These are phyloP conservation scores for Cricetomys ansorgei DNA, from an alignment of 2,113 vertebrate species.

Conservation along the genomic window DNA sequence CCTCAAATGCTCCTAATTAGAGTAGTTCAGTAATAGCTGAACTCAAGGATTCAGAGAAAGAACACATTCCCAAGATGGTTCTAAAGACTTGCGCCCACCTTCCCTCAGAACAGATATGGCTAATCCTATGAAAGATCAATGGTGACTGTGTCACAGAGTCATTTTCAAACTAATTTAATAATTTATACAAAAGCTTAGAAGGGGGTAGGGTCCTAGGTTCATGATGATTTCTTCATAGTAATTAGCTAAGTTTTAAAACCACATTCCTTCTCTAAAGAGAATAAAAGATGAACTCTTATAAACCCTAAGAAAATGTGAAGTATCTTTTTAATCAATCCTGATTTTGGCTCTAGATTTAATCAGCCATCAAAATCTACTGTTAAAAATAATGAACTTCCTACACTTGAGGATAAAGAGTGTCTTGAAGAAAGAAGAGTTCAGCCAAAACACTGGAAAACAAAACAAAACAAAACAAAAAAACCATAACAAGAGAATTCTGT, in stretches of 20 bases:
- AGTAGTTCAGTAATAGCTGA: neutral
- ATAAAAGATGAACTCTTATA: conserved; percentile 23
- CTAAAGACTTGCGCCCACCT: neutral
- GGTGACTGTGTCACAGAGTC: neutral
- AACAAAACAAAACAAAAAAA: too few species aligned
- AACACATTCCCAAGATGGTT: neutral
- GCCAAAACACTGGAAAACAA: neutral
- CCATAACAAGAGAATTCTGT: neutral
- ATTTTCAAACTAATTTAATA: neutral
- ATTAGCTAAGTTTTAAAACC: neutral
- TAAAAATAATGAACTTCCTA: neutral
- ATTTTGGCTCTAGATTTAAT: neutral
- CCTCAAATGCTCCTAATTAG: neutral
- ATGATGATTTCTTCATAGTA: neutral
- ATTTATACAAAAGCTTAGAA: neutral
- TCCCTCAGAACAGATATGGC: neutral
- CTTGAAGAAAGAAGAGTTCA: neutral
- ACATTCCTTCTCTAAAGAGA: neutral
- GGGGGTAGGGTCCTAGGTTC: neutral
- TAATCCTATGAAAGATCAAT: neutral
- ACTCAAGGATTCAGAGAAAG: neutral
- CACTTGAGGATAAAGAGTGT: neutral
- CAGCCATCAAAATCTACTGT: neutral
- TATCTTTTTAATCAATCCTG: neutral
- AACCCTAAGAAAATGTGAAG: neutral